Evolutionary conservation across 2,113 vertebrate species (phyloP), one percentile per base, ranked within the genome.

Genomic region (Anser brachyrhynchus): DNA sequence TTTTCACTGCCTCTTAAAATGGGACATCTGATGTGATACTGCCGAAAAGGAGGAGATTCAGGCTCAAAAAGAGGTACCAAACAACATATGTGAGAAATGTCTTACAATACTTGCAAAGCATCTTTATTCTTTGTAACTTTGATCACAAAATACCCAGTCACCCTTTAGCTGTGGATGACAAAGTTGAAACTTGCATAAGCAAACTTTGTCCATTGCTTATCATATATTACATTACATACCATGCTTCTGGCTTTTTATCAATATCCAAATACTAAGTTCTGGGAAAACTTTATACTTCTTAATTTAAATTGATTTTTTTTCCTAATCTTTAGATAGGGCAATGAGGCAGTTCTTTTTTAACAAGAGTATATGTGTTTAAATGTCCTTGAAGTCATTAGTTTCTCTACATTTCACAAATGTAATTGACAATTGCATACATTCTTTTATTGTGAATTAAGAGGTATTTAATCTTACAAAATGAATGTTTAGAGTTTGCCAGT

Each of bases 341-440:
- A 59, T 22, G 5, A 80, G 8, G 9, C 4, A 72, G 18, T 39
- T 64, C 12, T 79, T 92, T 85, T 90, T n/a, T 86, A 84, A 52
- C 4, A 57, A 2, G 43, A 37, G 5, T 69, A 8, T 54, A 44
- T 62, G 10, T 39, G 3, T 67, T 77, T 58, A 62, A 81, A 51
- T 71, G 52, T 37, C 44, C 26, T 55, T 67, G 22, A 82, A 90
- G 21, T 4, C 37, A 51, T 58, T 46, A 37, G 6, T 44, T 84
- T 41, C 8, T 59, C 37, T 75, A 37, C 6, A 46, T 51, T 94
- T 90, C n/a, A 85, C 5, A 85, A 71, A 75, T 19, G 0, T 29
- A 44, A 52, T 22, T 51, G 10, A n/a, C 5, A 75, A 19, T 39
- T 64, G 3, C 55, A 64, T 0, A 0, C 4, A 11, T 59, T 51